These are phyloP conservation scores for Morone chrysops DNA, from an alignment of 2,113 vertebrate species.

Conservation along the genomic window DNA sequence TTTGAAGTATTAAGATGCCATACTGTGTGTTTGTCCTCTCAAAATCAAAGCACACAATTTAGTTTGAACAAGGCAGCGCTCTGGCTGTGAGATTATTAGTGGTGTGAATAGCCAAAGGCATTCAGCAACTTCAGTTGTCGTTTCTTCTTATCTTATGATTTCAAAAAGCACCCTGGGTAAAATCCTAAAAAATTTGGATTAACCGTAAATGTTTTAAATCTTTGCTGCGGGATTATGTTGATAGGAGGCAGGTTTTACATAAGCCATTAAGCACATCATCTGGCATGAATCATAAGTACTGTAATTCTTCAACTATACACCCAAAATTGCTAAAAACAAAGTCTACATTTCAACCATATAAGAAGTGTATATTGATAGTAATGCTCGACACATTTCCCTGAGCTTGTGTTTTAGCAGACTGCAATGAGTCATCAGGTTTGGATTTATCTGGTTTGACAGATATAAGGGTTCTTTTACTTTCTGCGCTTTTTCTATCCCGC, in stretches of 20 bases:
- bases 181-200: conserved; percentile 46
- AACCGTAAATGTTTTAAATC: conserved; percentile 53
- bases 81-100: background rate
- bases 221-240: conserved; percentile 67
- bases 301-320: conserved; percentile 42
- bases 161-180: conserved; percentile 11
- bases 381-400: background rate
- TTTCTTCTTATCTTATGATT: conserved; percentile 17
- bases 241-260: conserved; percentile 59
- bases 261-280: conserved; percentile 66
- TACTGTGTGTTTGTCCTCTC: background rate
- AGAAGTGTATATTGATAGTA: too few relatives aligned
- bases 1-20: background rate
- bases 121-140: background rate
- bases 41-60: background rate
- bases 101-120: background rate
- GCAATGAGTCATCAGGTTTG: background rate
- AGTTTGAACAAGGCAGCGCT: background rate
- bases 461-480: background rate
- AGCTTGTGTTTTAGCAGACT: background rate
- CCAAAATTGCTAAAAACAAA: background rate
- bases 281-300: conserved; percentile 32
- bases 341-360: background rate
- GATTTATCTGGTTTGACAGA: background rate
- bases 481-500: background rate